Conservation (phyloP, 2,113 vertebrate species). For the Mesitornis unicolor region DNA sequence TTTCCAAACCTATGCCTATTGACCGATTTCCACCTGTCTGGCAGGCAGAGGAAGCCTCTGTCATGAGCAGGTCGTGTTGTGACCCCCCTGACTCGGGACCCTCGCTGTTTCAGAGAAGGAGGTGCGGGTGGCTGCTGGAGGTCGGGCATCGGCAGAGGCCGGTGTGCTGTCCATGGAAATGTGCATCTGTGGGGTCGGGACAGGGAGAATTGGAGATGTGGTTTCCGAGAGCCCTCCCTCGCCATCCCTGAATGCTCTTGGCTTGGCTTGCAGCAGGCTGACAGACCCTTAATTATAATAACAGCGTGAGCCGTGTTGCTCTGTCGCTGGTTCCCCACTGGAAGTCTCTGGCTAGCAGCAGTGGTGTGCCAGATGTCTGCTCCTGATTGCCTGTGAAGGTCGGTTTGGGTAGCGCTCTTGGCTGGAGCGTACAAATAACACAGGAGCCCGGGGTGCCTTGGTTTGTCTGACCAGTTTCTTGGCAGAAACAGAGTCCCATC, state of each 20-base stretch:
- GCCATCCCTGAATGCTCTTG: conserved; percentile 15
- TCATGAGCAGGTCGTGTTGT: neutral
- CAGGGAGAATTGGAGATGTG: neutral
- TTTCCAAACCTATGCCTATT: neutral
- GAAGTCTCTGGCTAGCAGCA: conserved; percentile 21
- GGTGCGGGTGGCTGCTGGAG: neutral
- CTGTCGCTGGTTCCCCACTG: conserved; percentile 28
- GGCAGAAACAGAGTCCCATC: neutral
- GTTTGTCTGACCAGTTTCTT: neutral
- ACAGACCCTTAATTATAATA: conserved; percentile 48
- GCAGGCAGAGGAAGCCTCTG: neutral
- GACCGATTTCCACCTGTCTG: neutral
- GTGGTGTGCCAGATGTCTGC: conserved; percentile 26
- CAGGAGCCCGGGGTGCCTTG: neutral
- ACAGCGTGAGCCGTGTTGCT: neutral
- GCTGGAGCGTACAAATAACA: conserved; percentile 6
- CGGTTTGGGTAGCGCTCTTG: neutral
- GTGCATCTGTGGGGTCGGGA: neutral
- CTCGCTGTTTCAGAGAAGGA: neutral
- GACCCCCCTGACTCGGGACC: neutral
- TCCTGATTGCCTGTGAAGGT: neutral
- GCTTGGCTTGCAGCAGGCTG: neutral
- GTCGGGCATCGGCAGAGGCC: neutral
- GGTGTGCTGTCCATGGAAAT: neutral
- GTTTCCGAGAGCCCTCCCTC: neutral